Evolutionary conservation across 30 jellyfish, hydroid and myxozoan genomes (phyloP), one percentile per base, ranked within the genome.

Genomic region (Chrysaora quinquecirrha): DNA sequence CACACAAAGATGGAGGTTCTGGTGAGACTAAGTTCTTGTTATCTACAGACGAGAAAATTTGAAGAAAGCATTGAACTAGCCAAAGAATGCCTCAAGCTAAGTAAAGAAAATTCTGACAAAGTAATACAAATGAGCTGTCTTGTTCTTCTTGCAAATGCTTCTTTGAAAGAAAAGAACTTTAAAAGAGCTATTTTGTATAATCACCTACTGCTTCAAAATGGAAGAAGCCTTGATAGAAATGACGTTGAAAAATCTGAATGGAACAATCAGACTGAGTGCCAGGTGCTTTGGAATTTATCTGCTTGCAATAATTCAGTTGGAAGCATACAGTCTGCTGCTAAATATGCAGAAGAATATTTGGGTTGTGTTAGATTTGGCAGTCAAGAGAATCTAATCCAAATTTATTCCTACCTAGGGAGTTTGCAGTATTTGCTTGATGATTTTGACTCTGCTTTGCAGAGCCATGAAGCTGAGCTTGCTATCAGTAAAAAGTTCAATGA

Each of bases 261-360:
- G 92, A 61, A 71, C 50, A 82, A 82, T 46, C 85, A 82, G 48
- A 27, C 52, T 22, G 92, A 82, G 48, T 82, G 92, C 73, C 76
- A 71, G 34, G 56, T 62, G 22, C 60, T 82, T 43, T 82, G 85
- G 85, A 70, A 82, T 60, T 32, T 82, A 12, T 82, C 92, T 7
- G 85, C 85, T 3, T 82, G 92, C 48, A 68, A 46, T 20, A 70
- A 32, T 21, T 82, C 85, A 12, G 56, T 82, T 1, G 64, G 50
- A 66, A 76, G 66, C 38, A 3, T 20, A 10, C 64, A 49, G 48
- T 49, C 31, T 24, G 92, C 92, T 3, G 30, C 70, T 48, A 3
- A 6, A n/a, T 82, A 49, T 82, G 92, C 92, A 6, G 73, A 82
- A 28, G 92, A 82, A 54, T 82, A 82, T 38, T 69, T 82, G 16